These are phyloP conservation scores for Rhodeus uyekii DNA, from an alignment of 2,797 vertebrate species.

Conservation along the genomic window DNA sequence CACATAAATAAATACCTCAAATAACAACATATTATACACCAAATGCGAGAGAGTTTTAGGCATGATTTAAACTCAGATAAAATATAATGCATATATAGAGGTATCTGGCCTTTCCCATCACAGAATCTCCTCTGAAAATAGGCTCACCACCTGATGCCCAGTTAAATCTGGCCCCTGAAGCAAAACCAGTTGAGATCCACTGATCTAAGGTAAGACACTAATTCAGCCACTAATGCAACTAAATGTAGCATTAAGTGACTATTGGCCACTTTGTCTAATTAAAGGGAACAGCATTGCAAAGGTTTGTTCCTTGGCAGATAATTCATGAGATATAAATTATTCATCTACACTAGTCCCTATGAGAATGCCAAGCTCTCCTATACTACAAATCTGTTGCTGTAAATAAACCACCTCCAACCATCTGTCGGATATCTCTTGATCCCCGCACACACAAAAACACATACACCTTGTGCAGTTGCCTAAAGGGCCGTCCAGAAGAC, in stretches of 20 bases:
- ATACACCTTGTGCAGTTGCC: conserved; percentile 13
- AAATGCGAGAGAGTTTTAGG: too few relatives aligned
- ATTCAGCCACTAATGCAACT: conserved; percentile 27
- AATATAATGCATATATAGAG: too few relatives aligned
- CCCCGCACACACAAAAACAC: conserved; percentile 42
- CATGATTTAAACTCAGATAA: too few relatives aligned
- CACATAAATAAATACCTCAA: too few relatives aligned
- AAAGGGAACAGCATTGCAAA: conserved; percentile 43
- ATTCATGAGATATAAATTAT: conserved; percentile 56
- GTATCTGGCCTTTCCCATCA: too few relatives aligned
- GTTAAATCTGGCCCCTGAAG: background rate
- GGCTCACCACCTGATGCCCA: background rate
- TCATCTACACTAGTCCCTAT: conserved; percentile 50
- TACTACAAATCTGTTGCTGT: conserved; percentile 58
- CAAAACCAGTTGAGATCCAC: conserved; percentile 3
- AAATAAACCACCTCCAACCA: conserved; percentile 56
- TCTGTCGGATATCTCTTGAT: conserved; percentile 54
- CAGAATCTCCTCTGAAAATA: too few relatives aligned
- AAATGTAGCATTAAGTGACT: conserved; percentile 18
- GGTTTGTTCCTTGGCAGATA: conserved; percentile 48
- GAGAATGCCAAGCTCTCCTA: conserved; percentile 38
- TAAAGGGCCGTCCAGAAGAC: background rate
- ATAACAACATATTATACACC: too few relatives aligned
- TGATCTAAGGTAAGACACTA: conserved; percentile 20
- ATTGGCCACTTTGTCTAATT: conserved; percentile 43